phyloP scores from a whole-genome alignment of 2,113 vertebrate species.

The Aythya baeri region DNA sequence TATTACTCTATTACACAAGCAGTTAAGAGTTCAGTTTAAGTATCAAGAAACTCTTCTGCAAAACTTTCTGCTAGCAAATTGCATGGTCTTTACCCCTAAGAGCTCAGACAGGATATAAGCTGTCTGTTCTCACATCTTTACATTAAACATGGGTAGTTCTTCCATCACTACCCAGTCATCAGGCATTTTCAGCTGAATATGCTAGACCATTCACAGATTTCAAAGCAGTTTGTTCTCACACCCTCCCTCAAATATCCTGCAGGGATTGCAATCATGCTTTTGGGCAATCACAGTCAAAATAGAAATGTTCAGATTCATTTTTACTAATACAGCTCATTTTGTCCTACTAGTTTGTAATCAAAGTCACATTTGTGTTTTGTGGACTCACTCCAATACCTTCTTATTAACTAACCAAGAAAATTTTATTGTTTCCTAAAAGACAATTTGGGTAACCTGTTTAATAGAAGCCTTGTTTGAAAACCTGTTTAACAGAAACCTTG shows the following conservation, averaged over 20 bases:
- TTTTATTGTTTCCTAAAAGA: neutral
- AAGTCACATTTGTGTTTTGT: neutral
- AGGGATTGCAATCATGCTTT: neutral
- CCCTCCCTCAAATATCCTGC: neutral
- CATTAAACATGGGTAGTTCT: neutral
- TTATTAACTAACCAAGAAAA: neutral
- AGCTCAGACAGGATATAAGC: neutral
- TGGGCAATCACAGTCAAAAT: slow-evolving; percentile 14
- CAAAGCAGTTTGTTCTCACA: neutral
- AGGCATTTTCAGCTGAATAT: neutral
- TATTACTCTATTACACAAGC: neutral
- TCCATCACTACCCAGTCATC: neutral
- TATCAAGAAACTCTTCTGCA: neutral
- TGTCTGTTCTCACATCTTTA: neutral
- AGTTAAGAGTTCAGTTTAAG: neutral
- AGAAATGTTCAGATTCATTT: neutral
- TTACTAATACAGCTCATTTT: neutral
- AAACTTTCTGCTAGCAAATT: neutral
- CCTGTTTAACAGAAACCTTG: neutral
- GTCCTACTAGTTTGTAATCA: neutral
- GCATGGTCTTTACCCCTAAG: neutral
- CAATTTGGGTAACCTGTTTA: neutral
- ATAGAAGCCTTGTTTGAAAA: neutral
- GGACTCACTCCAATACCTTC: neutral
- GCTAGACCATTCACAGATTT: neutral